phyloP scores from a whole-genome alignment of 2,797 vertebrate genomes.

The Esox masquinongy region DNA sequence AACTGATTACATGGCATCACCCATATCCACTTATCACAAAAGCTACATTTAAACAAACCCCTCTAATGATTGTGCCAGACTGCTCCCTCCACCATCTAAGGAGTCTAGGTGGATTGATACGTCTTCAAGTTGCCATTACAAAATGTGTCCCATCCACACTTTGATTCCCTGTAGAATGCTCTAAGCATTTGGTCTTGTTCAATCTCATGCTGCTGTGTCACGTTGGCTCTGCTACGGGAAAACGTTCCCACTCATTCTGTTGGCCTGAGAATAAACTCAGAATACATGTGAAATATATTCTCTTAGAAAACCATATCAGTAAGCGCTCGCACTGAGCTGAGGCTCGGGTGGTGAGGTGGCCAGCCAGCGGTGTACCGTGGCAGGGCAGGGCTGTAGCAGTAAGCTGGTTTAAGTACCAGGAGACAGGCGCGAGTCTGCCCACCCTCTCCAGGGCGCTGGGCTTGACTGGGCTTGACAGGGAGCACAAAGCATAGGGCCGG shows the following conservation, averaged over 20 bases:
- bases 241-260: neutral
- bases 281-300: neutral
- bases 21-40: constrained; percentile 42
- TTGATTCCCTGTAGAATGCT: neutral
- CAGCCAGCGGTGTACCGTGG: neutral
- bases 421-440: constrained; percentile 53
- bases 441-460: constrained; percentile 48
- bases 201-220: neutral
- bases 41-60: constrained; percentile 28
- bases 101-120: constrained; percentile 25
- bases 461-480: constrained; percentile 57
- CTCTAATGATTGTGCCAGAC: neutral
- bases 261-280: neutral
- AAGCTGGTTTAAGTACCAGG: constrained; percentile 47
- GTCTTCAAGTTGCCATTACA: constrained; percentile 35
- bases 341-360: neutral
- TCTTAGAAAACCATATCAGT: neutral
- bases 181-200: neutral
- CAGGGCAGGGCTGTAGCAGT: constrained; percentile 30
- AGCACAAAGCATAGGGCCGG: constrained; percentile 39
- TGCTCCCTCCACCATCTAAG: neutral
- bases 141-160: constrained; percentile 25
- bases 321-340: neutral
- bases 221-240: neutral
- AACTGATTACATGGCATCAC: constrained; percentile 32